Base-by-base conservation (phyloP, 2,888 invertebrate species). In the Drosophila hamatofila region DNA sequence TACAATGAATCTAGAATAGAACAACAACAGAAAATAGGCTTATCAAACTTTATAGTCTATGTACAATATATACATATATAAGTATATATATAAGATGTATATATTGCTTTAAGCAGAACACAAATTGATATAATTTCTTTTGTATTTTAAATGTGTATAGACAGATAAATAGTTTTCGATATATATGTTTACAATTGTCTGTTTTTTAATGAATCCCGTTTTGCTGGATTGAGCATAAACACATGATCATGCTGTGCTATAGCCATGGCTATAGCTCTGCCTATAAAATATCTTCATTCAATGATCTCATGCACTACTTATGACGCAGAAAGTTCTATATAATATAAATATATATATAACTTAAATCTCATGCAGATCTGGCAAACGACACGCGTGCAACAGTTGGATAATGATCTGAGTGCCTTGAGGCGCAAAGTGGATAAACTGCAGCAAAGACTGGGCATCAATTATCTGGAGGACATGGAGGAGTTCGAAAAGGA, bases 381-480 rank as follows among this genome's bases (percentile, higher is more conserved):
- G 91, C 91, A 92, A 66, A 80, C 90, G n/a, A 73, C 83, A 69
- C 91, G 91, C 25, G 80, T 92, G 41, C 74, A 83, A 16, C 82
- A 89, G 59, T 73, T 92, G 57, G 89, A 92, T 67, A 83, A 74
- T 49, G 91, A 93, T 73, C 80, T 93, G n/a, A 77, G 81, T 25
- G 70, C 75, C 14, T 75, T 93, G 52, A 86, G 88, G 37, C 80
- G 79, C 33, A 82, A 91, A 39, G 81, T 93, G 51, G 90, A 89
- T 16, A 89, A 72, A 55, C 88, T 93, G 79, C 91, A 91, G 56
- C 83, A 89, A 62, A 90, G 91, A 25, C 70, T 93, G 80, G 92
- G 92, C 65, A 78, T 93, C 3, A 79, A 91, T 63, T 91, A 92
- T 76, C 80, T 93, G 70, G 92, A 93, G 44, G 92, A 93, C 27